Base-by-base conservation (phyloP, 1,140 invertebrate genomes). In the Panagrolaimus sp. region DNA sequence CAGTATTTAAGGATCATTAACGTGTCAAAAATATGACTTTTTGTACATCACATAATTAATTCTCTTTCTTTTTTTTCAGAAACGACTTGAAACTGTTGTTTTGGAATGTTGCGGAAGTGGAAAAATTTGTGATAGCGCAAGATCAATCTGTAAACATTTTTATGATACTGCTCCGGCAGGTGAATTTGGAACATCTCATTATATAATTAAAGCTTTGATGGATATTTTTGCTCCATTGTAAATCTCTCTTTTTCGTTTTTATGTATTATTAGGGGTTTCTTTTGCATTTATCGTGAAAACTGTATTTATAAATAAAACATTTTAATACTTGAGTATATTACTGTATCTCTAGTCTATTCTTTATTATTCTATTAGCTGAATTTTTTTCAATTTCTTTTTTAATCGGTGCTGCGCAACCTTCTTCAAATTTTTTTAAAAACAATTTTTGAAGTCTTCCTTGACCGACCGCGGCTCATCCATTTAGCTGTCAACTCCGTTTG, bases 151-250 rank as follows among this genome's bases (percentile, higher is more conserved):
- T 84, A 91, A 92, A 84, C 92, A 96, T 85, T 91, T 98, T 80
- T 98, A 97, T 84, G 96, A 98, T 84, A 92, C 90, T 83, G 95
- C 96, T 20, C 96, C 96, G 5, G 96, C 92, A 83, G 96, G 96
- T 48, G 90, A 89, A 79, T 97, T 89, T 84, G 96, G 96, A 66
- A 97, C 95, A 16, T 96, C 97, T 92, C 95, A 93, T 0, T 98
- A 98, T 79, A 88, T 98, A 76, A 82, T 83, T 31, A 70, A 71
- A 43, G 74, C 79, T n/a, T 48, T 82, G 16, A 78, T 81, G 47
- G 78, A 78, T 20, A 78, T 78, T 45, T 78, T 78, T 42, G 48
- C n/a, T n/a, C 71, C 73, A 38, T 38, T 38, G 7, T 38, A 38
- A 38, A 38, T 38, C 31, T 38, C 31, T 38, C 7, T 38, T 38